Conservation (phyloP, 2,888 invertebrate species). For the Agonopterix alstromeriana region DNA sequence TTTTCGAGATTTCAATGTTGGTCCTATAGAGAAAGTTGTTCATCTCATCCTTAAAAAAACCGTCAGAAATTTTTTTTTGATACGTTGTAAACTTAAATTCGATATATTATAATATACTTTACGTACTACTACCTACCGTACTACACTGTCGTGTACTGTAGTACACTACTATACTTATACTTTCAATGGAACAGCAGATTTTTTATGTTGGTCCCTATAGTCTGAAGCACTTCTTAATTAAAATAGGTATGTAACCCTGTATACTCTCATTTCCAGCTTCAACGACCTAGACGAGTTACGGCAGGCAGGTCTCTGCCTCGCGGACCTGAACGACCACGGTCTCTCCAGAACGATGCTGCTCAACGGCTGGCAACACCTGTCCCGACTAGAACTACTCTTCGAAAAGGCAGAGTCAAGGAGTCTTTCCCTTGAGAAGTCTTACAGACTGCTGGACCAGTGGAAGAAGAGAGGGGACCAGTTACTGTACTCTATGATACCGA, state of each 20-base stretch:
- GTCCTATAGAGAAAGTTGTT: too few species aligned
- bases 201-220: too few species aligned
- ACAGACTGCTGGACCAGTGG: slow-evolving; percentile 88
- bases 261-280: slow-evolving; percentile 72
- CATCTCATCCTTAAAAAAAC: too few species aligned
- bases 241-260: background rate
- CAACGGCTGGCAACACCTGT: slow-evolving; percentile 90
- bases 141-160: too few species aligned
- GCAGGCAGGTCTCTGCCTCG: slow-evolving; percentile 86
- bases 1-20: too few species aligned
- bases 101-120: too few species aligned
- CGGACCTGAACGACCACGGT: slow-evolving; percentile 91
- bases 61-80: too few species aligned
- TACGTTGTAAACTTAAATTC: too few species aligned
- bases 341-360: slow-evolving; percentile 89
- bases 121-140: too few species aligned
- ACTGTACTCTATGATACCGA: slow-evolving; percentile 94
- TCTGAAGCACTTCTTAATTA: background rate
- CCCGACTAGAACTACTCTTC: slow-evolving; percentile 86
- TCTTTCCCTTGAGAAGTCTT: slow-evolving; percentile 85
- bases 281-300: slow-evolving; percentile 90
- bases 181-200: too few species aligned
- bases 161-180: too few species aligned
- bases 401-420: slow-evolving; percentile 89
- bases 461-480: slow-evolving; percentile 90